Conservation (phyloP, 37 sponge, comb jelly and placozoan genomes). For the Lycopodina hypogea region DNA sequence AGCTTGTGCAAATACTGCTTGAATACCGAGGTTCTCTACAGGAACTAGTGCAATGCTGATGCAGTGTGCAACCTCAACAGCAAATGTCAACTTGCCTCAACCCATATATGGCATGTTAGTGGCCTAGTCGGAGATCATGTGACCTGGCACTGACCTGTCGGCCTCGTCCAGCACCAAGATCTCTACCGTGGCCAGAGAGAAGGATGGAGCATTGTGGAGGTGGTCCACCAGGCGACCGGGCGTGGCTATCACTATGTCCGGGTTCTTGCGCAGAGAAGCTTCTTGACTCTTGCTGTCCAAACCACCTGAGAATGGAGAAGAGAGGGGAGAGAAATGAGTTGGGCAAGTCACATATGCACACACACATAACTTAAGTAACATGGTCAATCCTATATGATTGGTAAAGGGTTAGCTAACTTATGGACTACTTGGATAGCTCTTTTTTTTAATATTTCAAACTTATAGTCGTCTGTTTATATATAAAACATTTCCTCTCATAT, state of each 20-base stretch:
- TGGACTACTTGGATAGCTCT: too few species aligned
- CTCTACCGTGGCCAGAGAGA: slow-evolving; percentile 86
- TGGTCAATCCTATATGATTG: background rate
- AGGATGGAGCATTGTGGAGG: slow-evolving; percentile 95
- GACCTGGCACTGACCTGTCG: slow-evolving; percentile 70
- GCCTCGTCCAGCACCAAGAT: slow-evolving; percentile 97
- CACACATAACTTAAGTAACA: background rate
- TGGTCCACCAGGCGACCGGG: slow-evolving; percentile 97
- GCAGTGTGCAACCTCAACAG: background rate
- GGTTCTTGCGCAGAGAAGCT: slow-evolving; percentile 76
- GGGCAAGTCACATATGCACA: background rate
- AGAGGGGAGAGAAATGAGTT: background rate
- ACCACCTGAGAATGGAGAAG: slow-evolving; percentile 72
- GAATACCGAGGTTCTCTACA: background rate
- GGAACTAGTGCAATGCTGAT: too few species aligned
- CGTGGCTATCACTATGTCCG: slow-evolving; percentile 94
- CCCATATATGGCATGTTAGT: background rate
- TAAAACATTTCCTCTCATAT: too few species aligned
- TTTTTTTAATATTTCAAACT: too few species aligned
- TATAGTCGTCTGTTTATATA: too few species aligned
- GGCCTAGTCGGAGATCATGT: too few species aligned
- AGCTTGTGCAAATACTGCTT: background rate
- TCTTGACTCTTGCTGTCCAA: slow-evolving; percentile 89
- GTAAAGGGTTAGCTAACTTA: background rate
- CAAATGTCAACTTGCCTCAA: background rate